These are phyloP conservation scores for Falco punctatus DNA, from an alignment of 2,113 vertebrate genomes.

Conservation along the genomic window DNA sequence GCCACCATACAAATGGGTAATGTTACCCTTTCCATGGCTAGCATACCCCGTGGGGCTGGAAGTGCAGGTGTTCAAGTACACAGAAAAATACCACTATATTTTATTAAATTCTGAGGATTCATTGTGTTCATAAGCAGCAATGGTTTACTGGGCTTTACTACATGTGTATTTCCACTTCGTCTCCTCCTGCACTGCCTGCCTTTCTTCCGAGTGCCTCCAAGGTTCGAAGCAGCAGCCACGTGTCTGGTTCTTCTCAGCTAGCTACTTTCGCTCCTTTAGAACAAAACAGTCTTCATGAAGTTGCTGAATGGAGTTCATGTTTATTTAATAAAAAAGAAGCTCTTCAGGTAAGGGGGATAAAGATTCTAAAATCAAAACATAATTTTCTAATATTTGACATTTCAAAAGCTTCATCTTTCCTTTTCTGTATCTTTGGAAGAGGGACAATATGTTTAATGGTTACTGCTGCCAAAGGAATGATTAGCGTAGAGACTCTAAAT, in stretches of 20 bases:
- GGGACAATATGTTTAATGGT: not conserved
- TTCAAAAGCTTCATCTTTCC: not conserved
- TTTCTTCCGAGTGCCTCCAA: not conserved
- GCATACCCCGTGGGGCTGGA: not conserved
- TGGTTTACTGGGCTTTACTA: not conserved
- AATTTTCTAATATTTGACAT: not conserved
- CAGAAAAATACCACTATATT: not conserved
- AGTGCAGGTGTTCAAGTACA: not conserved
- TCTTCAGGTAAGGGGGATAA: not conserved
- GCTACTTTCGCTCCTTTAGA: not conserved
- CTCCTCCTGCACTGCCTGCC: not conserved
- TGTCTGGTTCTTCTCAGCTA: not conserved
- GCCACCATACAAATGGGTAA: no score
- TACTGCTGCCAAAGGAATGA: not conserved
- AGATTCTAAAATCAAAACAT: not conserved
- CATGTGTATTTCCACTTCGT: not conserved
- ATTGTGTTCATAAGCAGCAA: not conserved
- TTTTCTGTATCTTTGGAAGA: not conserved
- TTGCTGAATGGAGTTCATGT: not conserved
- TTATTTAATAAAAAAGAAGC: not conserved
- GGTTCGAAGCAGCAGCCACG: fast-evolving
- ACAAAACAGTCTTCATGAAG: not conserved
- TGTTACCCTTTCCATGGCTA: no score
- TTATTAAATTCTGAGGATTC: not conserved
- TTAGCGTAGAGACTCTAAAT: not conserved